Base-by-base conservation (phyloP, 2,797 vertebrate genomes). In the Mormyrus hasselquistii region DNA sequence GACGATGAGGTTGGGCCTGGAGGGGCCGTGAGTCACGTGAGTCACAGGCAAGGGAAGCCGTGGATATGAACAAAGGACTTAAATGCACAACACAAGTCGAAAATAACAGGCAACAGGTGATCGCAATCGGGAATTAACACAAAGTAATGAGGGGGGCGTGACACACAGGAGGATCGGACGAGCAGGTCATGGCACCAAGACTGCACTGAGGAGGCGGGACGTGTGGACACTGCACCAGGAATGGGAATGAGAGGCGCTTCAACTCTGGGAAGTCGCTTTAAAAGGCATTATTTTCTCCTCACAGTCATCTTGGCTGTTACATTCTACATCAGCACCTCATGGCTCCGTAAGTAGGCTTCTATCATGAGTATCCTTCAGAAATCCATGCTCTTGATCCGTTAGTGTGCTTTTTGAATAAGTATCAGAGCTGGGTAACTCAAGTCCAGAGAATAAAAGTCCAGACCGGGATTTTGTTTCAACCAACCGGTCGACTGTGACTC, bases 311-410 rank as follows among this genome's bases (percentile, higher is more conserved):
- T 95, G 91, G 90, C 92, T 87, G 90, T 95, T 53, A 76, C 95
- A 79, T 89, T 96, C 89, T 92, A 95, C 90, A 0, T 94, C 91
- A 93, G 92, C 89, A 94, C 93, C 47, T 73, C 91, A 59, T 94
- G 94, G 94, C 92, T 95, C 2, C 94, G 95, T 95, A 90, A 96
- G 95, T 95, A 91, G 89, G 87, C 16, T 19, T 12, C 57, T 14
- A 12, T 22, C 59, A 41, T 47, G 16, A 76, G 14, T 25, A 29
- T 44, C 79, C 8, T 83, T 9, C 14, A 44, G n/a, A n/a, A 49
- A 22, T 47, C 6, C 9, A 49, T 83, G 49, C 44, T 19, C 53
- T 50, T 14, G 1, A n/a, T 76, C 16, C 14, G 19, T 34, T 29
- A 5, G 62, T 57, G 10, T 89, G 29, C 4, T 52, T 84, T 49